Conservation (phyloP, 2,888 invertebrate genomes). For the Lasioglossum malachurum region DNA sequence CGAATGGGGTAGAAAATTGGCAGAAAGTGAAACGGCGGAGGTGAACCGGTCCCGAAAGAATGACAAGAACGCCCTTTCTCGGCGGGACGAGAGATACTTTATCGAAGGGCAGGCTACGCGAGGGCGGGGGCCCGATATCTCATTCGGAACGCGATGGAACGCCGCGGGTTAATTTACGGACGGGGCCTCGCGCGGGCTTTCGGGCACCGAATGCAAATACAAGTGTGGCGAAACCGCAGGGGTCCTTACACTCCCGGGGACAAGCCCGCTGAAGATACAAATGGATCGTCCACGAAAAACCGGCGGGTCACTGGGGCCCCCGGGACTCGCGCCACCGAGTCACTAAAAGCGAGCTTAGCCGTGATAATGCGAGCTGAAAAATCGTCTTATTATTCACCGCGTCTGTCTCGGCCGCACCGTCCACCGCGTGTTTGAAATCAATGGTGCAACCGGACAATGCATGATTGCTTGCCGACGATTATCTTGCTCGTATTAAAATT, state of each 20-base stretch:
- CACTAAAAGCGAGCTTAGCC: conserved; percentile 60
- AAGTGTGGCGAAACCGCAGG: conserved; percentile 75
- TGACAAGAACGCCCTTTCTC: conserved; percentile 61
- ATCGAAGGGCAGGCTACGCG: conserved; percentile 65
- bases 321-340: conserved; percentile 31
- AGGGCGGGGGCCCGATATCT: conserved; percentile 71
- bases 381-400: conserved; percentile 68
- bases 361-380: conserved; percentile 70
- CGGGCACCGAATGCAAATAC: conserved; percentile 70
- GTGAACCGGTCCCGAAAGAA: conserved; percentile 60
- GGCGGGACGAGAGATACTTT: conserved; percentile 66
- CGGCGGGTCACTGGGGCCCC: conserved; percentile 49
- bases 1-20: conserved; percentile 6
- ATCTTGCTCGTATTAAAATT: conserved; percentile 54
- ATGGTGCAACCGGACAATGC: conserved; percentile 43
- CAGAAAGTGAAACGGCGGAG: conserved; percentile 14
- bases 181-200: conserved; percentile 49
- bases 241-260: conserved; percentile 72
- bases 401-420: conserved; percentile 18
- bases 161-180: conserved; percentile 72
- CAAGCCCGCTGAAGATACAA: conserved; percentile 72
- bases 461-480: conserved; percentile 52
- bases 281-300: conserved; percentile 69
- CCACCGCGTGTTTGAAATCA: conserved; percentile 32
- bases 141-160: conserved; percentile 66